Base-by-base conservation (phyloP, 2,797 vertebrate species). In the Cyclopterus lumpus region DNA sequence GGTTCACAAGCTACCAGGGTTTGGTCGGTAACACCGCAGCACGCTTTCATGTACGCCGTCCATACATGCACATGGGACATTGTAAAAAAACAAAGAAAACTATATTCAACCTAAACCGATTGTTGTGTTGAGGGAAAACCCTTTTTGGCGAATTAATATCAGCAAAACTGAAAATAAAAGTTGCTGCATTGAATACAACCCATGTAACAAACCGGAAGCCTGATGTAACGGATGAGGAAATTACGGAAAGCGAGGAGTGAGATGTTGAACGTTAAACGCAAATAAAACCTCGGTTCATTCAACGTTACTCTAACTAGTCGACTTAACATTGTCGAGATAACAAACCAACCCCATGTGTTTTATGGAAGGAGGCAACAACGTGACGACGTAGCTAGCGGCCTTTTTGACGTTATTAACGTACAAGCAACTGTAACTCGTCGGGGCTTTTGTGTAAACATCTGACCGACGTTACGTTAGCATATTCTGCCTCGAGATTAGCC, bases 141-240 rank as follows among this genome's bases (percentile, higher is more conserved):
- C 18, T 22, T 2, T 59, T 59, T n/a, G 0, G 1, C 3, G 11
- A 57, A 7, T 36, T 36, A 12, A 36, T 11, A 0, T 60, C n/a
- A 60, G 58, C 14, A 22, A 60, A 0, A 24, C 3, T 4, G 14
- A 28, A 54, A 54, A 34, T 5, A 1, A 38, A 14, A 2, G 0
- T 7, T 7, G 57, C 57, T 22, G 20, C n/a, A 1, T 60, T 60
- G 22, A 63, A 63, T 0, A 20, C 38, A 20, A 3, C 38, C 8
- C 24, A 18, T 63, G 40, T 46, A 63, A 63, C 42, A 63, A 24
- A 64, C 61, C 42, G 61, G 61, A 64, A 48, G 42, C 44, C 28
- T 4, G 28, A 5, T 64, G 42, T 64, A 48, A 48, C 61, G 42
- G 61, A 64, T 14, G 28, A 61, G 61, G 61, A 64, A 64, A 14